Evolutionary conservation across 92 coral and sea anemone species (phyloP).

Genomic region (Chrysogorgia sp.): DNA sequence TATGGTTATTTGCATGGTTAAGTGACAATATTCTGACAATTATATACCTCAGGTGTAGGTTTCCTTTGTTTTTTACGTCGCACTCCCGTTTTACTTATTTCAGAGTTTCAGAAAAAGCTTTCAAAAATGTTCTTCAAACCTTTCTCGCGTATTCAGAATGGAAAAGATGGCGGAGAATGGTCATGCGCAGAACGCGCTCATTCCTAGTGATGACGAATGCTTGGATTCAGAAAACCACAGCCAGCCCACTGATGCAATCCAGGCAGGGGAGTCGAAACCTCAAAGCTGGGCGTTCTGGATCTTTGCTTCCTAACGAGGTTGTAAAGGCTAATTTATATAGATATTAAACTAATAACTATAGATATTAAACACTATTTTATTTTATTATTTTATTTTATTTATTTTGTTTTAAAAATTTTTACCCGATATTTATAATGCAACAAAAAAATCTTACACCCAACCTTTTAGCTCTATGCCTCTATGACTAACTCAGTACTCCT

Average conservation of each 20-base stretch:
- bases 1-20: too few species aligned
- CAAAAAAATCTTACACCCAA: too few species aligned
- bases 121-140: not conserved
- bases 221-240: not conserved
- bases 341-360: not conserved
- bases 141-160: not conserved
- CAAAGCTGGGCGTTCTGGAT: constrained; percentile 4
- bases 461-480: too few species aligned
- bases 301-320: not conserved
- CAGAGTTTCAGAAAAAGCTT: constrained; percentile 13
- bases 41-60: too few species aligned
- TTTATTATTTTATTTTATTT: too few species aligned
- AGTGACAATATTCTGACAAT: too few species aligned
- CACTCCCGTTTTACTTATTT: too few species aligned
- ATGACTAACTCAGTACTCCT: too few species aligned
- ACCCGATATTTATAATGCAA: too few species aligned
- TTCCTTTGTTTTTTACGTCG: too few species aligned
- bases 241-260: not conserved
- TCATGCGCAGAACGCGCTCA: not conserved
- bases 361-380: too few species aligned
- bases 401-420: too few species aligned
- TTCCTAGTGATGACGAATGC: constrained; percentile 2
- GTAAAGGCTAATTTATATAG: not conserved
- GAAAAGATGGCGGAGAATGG: not conserved
- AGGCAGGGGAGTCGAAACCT: not conserved